Evolutionary conservation across 2,113 vertebrate genomes (phyloP), one percentile per base, ranked within the genome.

Genomic region (Stigmatopora nigra): DNA sequence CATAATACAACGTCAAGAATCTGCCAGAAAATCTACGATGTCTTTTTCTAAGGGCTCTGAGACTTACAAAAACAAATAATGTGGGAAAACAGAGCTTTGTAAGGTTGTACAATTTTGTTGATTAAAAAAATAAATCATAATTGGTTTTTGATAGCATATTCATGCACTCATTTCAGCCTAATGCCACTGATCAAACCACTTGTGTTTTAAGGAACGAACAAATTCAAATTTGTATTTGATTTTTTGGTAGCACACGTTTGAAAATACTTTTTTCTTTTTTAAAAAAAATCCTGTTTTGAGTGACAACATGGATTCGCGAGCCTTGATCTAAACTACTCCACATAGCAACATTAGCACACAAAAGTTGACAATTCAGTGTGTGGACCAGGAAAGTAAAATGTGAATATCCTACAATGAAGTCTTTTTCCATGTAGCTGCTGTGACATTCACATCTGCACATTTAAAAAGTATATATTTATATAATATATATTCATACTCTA

Each of bases 401-500:
- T 87, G 84, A 91, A 89, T 77, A 81, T 72, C 83, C 87, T 87
- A 88, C 86, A 81, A 41, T 80, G 79, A 86, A 82, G 82, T 77
- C 62, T 76, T 67, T 79, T 82, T 72, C 81, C 79, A 84, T 87
- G 87, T 88, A 90, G 89, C 85, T 88, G 88, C 85, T 84, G 89
- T 90, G 88, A 92, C 91, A 89, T 89, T 87, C 89, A 91, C 87
- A 87, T 89, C 85, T 87, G 88, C 88, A 91, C 89, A 89, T 41
- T 41, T 91, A 92, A 90, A 92, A 91, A 91, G 83, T 90, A 90
- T 90, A 91, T 90, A 89, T 90, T 87, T 91, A 91, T 90, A 92
- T 89, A 90, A 91, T 91, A 91, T 91, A 91, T 91, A 91, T 91
- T 85, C 88, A 61, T 91, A 91, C 82, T 91, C 91, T 92, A 90